Evolutionary conservation across 2,888 invertebrate genomes (phyloP), one percentile per base, ranked within the genome.

Genomic region (Morpho deidamia): DNA sequence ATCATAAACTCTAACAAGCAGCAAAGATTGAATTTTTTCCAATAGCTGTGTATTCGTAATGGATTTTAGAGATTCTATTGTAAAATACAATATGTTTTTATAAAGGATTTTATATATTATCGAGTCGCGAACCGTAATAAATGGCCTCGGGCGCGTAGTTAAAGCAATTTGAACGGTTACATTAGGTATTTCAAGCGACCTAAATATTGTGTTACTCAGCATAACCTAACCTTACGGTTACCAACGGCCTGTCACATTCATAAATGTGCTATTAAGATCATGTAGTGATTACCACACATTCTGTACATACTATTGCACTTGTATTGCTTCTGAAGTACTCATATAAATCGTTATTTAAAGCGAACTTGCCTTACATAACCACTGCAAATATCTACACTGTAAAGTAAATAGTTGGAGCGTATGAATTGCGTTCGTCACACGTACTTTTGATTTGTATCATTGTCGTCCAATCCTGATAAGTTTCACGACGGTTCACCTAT

Each of bases 111-210:
- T 43, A 55, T 53, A 50, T 68, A 67, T 69, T 67, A 70, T 71
- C 64, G 62, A 62, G 65, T 64, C 64, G 56, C 62, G 53, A 62
- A 57, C 59, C 64, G 65, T 64, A 67, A 65, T 69, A 66, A 69
- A 68, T 60, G 62, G 64, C 66, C 60, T 55, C 55, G 61, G 61
- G 52, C 56, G 67, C 68, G 64, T 68, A 69, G 70, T 70, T 67
- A 70, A 68, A 69, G 70, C 69, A 69, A 76, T 73, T 74, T 74
- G 66, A 68, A 65, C 70, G 68, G 66, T 71, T 63, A 64, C 64
- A 65, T 66, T 70, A 66, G 65, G 60, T 65, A 64, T 59, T 66
- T 64, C 60, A 66, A 65, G 56, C 64, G 70, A 74, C 73, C 76
- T 70, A 68, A 67, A 73, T 72, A 63, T 68, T 62, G 62, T 58